Conservation (phyloP, 1,140 invertebrate genomes). For the Linepithema humile region DNA sequence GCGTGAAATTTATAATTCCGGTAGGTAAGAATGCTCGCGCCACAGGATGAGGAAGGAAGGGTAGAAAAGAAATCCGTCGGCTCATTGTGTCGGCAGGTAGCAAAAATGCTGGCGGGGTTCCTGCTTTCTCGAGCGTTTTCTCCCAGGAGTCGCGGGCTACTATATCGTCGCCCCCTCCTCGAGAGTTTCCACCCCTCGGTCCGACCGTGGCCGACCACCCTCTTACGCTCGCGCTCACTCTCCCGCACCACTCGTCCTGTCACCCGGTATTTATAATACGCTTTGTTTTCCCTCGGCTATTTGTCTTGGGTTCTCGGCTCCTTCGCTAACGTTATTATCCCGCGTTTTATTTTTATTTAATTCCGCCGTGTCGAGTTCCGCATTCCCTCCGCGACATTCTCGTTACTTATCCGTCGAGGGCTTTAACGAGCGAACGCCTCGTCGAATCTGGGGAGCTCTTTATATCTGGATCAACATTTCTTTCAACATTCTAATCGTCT, state of each 20-base stretch:
- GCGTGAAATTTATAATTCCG: slow-evolving; percentile 82
- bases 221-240: slow-evolving; percentile 57
- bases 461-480: not conserved
- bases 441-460: slow-evolving; percentile 39
- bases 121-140: slow-evolving; percentile 61
- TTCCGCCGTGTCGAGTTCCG: slow-evolving; percentile 55
- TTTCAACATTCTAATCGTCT: not conserved
- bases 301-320: slow-evolving; percentile 73
- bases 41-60: slow-evolving; percentile 60
- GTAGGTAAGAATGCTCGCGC: slow-evolving; percentile 73
- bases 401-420: slow-evolving; percentile 66
- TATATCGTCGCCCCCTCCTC: slow-evolving; percentile 45
- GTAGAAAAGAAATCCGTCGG: slow-evolving; percentile 79
- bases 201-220: slow-evolving; percentile 62
- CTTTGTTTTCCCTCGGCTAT: slow-evolving; percentile 77
- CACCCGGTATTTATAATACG: slow-evolving; percentile 78
- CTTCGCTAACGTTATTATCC: slow-evolving; percentile 75
- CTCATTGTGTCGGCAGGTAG: slow-evolving; percentile 80
- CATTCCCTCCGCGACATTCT: slow-evolving; percentile 41
- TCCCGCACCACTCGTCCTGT: slow-evolving; percentile 69
- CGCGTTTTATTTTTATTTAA: slow-evolving; percentile 77
- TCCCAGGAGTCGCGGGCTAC: slow-evolving; percentile 59
- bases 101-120: slow-evolving; percentile 75
- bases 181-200: slow-evolving; percentile 29
- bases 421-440: slow-evolving; percentile 67